A percentile compares a stretch with the other conserved stretches of the same genome.
phyloP scores from a whole-genome alignment of 2,113 vertebrate species.

The Sus scrofa region DNA sequence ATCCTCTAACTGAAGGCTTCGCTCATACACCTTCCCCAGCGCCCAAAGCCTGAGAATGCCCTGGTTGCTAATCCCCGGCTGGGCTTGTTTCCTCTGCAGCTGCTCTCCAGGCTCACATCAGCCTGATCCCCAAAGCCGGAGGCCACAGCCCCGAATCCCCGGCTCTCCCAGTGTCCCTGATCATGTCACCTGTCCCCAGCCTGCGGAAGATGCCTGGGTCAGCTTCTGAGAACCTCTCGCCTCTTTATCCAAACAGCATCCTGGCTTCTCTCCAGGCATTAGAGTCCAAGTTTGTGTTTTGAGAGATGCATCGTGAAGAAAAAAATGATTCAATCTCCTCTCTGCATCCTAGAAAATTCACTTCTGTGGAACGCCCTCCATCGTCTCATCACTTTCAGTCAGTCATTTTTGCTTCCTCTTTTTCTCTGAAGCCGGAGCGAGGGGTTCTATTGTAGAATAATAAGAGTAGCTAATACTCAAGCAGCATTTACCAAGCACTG shows the following conservation, averaged over 20 bases:
- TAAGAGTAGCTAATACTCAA: background rate
- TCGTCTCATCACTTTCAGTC: background rate
- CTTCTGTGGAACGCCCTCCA: background rate
- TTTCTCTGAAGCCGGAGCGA: background rate
- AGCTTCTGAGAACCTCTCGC: conserved; percentile 70
- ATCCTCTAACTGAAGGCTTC: accelerated
- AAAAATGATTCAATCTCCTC: background rate
- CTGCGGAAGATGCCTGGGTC: background rate
- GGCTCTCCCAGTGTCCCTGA: conserved; percentile 24
- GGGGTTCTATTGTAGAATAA: background rate
- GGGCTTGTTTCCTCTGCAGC: conserved; percentile 41
- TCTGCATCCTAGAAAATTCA: background rate
- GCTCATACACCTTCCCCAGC: background rate
- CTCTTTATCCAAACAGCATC: conserved; percentile 60
- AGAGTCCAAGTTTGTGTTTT: conserved; percentile 22
- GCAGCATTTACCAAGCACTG: too few relatives aligned
- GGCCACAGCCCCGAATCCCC: conserved; percentile 72
- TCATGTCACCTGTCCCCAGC: conserved; percentile 60
- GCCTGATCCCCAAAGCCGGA: conserved; percentile 74
- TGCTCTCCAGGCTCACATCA: background rate
- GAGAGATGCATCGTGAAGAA: background rate
- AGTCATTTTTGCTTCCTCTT: background rate
- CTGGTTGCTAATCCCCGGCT: conserved; percentile 57
- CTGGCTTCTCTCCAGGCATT: conserved; percentile 53
- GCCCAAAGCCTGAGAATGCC: background rate